These are phyloP conservation scores for Protophormia terraenovae DNA, from an alignment of 2,888 invertebrate species.

Conservation along the genomic window DNA sequence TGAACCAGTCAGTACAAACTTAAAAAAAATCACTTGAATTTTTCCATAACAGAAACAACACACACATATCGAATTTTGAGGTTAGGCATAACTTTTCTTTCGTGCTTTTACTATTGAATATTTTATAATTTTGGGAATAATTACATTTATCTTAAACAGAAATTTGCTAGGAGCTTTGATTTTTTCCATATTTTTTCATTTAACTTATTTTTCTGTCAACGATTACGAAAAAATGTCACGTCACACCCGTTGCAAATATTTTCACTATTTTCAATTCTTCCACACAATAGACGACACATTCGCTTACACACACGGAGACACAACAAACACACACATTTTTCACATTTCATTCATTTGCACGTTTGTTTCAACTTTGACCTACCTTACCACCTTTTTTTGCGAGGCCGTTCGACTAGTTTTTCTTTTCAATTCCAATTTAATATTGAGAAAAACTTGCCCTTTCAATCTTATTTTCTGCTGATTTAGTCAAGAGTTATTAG, in stretches of 20 bases:
- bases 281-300: constrained; percentile 38
- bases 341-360: constrained; percentile 65
- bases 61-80: constrained; percentile 59
- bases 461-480: background rate
- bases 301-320: constrained; percentile 58
- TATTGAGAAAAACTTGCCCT: constrained; percentile 27
- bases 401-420: constrained; percentile 71
- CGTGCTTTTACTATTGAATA: background rate
- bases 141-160: constrained; percentile 11
- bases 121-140: background rate
- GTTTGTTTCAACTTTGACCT: constrained; percentile 78
- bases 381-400: constrained; percentile 77
- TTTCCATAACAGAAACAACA: constrained; percentile 63
- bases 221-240: constrained; percentile 65
- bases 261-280: constrained; percentile 62
- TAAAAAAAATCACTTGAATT: constrained; percentile 52
- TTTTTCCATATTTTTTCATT: constrained; percentile 9
- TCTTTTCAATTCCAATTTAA: constrained; percentile 34
- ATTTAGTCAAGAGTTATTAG: constrained; percentile 60
- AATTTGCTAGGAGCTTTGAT: background rate
- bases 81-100: constrained; percentile 57
- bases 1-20: constrained; percentile 37
- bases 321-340: constrained; percentile 32
- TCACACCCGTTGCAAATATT: constrained; percentile 67
- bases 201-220: constrained; percentile 20